A percentile compares a stretch with the other conserved stretches of the same genome.
These are phyloP conservation scores for Dascyllus trimaculatus DNA, from an alignment of 2,113 vertebrate genomes.

Conservation along the genomic window DNA sequence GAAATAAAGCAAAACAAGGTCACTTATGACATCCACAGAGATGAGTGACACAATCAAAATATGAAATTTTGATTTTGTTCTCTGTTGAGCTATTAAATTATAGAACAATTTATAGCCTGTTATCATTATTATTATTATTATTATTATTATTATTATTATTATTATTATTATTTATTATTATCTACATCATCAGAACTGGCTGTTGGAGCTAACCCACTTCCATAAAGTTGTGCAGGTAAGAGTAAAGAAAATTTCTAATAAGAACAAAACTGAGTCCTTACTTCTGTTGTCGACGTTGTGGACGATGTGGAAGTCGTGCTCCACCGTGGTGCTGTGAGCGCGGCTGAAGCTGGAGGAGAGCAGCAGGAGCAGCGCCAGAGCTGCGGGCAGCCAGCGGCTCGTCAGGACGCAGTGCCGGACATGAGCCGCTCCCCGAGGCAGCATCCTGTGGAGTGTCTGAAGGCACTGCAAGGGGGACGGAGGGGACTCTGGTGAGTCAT, in stretches of 20 bases:
- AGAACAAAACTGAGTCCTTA: slow-evolving; percentile 70
- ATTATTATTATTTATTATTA: too few relatives aligned
- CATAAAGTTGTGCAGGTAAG: neutral
- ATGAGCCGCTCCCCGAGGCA: slow-evolving; percentile 61
- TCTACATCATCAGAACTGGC: neutral
- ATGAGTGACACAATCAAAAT: too few relatives aligned
- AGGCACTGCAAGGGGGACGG: slow-evolving; percentile 62
- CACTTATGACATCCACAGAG: too few relatives aligned
- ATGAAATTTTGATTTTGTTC: too few relatives aligned
- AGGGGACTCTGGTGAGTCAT: neutral
- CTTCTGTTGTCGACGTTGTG: slow-evolving; percentile 93
- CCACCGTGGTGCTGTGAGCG: slow-evolving; percentile 86
- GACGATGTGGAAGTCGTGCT: slow-evolving; percentile 90
- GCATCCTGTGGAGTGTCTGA: slow-evolving; percentile 67
- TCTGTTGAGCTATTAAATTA: too few relatives aligned
- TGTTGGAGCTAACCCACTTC: neutral
- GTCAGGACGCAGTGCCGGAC: slow-evolving; percentile 66
- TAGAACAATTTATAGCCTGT: too few relatives aligned
- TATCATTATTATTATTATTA: too few relatives aligned
- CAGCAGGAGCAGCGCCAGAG: slow-evolving; percentile 85
- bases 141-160: neutral
- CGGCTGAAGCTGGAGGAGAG: slow-evolving; percentile 81
- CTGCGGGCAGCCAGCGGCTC: slow-evolving; percentile 78
- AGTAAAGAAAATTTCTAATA: neutral
- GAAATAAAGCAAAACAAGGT: too few relatives aligned